Conservation (phyloP, 2,888 invertebrate genomes). For the Folsomia manolachei region DNA sequence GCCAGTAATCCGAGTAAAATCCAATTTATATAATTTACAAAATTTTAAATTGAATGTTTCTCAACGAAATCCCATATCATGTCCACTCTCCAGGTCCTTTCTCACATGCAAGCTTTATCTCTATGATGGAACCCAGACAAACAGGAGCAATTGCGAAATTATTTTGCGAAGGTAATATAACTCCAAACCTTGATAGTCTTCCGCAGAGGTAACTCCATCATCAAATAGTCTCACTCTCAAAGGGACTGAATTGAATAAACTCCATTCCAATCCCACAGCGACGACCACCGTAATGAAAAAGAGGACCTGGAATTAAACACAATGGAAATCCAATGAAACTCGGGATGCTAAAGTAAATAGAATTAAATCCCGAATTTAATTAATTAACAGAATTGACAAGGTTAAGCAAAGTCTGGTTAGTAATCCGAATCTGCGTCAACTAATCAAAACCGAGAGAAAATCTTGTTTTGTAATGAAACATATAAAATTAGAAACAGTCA, state of each 20-base stretch:
- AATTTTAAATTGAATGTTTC: no score
- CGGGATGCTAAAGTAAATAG: neutral
- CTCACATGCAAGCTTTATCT: no score
- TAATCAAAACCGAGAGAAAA: no score
- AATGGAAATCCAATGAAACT: no score
- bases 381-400: neutral
- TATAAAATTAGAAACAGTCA: neutral
- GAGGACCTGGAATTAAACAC: conserved; percentile 16
- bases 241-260: conserved; percentile 24
- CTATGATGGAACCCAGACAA: neutral
- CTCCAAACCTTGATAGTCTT: neutral
- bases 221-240: conserved; percentile 30
- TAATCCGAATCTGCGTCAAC: no score
- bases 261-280: conserved; percentile 28
- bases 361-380: neutral
- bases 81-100: no score
- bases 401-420: neutral
- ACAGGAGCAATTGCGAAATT: neutral
- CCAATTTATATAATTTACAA: neutral
- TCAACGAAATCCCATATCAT: no score
- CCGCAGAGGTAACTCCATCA: conserved; percentile 21
- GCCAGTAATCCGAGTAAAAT: conserved; percentile 49
- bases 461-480: no score
- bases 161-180: neutral
- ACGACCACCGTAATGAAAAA: conserved; percentile 34